Conservation (phyloP, 2,888 invertebrate species). For the Proisotoma minuta region DNA sequence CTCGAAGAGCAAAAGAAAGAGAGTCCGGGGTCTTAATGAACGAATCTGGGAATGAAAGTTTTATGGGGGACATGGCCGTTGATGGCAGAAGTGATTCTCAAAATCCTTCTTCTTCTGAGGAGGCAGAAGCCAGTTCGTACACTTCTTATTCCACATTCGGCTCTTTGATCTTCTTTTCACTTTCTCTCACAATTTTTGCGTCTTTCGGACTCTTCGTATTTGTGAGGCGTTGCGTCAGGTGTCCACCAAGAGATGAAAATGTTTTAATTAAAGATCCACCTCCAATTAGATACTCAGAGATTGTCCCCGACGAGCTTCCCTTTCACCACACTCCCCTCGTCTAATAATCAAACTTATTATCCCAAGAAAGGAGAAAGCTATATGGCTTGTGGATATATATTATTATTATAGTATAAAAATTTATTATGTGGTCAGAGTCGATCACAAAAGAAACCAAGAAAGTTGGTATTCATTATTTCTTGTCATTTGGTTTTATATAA, state of each 20-base stretch:
- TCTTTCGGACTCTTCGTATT: constrained; percentile 50
- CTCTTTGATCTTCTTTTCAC: constrained; percentile 50
- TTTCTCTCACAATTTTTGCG: constrained; percentile 50
- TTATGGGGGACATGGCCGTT: constrained; percentile 5
- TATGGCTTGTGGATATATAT: too few species aligned
- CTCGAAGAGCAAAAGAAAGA: not conserved
- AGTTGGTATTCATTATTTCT: too few species aligned
- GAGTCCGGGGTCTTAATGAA: not conserved
- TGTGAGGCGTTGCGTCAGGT: constrained; percentile 49
- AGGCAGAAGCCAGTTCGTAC: not conserved
- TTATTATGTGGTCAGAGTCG: too few species aligned
- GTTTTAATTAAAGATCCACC: constrained; percentile 49
- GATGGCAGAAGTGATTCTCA: constrained; percentile 9
- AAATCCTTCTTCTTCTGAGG: constrained; percentile 29
- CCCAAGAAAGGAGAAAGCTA: too few species aligned
- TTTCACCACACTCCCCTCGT: constrained; percentile 40
- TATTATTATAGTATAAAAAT: too few species aligned
- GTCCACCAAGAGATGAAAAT: constrained; percentile 48
- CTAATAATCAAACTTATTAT: constrained; percentile 13
- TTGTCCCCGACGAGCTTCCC: constrained; percentile 49
- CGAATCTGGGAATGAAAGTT: constrained; percentile 9
- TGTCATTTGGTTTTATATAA: too few species aligned
- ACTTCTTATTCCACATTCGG: constrained; percentile 35
- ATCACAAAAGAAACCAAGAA: too few species aligned
- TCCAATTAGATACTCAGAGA: constrained; percentile 49